Percentiles rank a stretch among this genome's conserved stretches.
Evolutionary conservation across 37 sponge, comb jelly and placozoan species (phyloP).

Genomic region (Tethya wilhelma): DNA sequence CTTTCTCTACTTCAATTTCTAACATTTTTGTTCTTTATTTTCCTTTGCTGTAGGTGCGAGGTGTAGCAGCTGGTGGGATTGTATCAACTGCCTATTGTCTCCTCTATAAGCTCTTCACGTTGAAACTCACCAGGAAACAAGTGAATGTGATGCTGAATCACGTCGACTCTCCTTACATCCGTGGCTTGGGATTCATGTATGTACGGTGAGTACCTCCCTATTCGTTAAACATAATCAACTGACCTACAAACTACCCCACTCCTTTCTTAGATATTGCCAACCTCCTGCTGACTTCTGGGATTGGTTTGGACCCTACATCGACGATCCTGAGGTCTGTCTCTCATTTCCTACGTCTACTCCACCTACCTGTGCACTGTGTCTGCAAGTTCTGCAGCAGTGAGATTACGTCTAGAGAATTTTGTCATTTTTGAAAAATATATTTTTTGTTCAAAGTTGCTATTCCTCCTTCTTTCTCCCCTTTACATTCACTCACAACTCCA

Average conservation of each 20-base stretch:
- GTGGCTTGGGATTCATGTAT: constrained; percentile 96
- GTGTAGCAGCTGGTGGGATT: constrained; percentile 98
- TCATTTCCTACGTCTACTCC: constrained; percentile 1
- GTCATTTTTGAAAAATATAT: too few species aligned
- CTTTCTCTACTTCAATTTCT: neutral
- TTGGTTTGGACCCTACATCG: constrained; percentile 96
- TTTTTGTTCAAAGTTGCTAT: too few species aligned
- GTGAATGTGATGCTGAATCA: constrained; percentile 93
- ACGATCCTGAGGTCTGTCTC: constrained; percentile 92
- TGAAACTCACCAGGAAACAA: constrained; percentile 97
- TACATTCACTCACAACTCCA: neutral
- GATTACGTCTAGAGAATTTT: neutral
- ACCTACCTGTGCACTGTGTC: neutral
- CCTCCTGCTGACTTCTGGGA: constrained; percentile 93
- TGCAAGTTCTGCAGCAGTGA: constrained; percentile 36
- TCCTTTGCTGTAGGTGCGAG: constrained; percentile 84
- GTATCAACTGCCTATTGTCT: constrained; percentile 96
- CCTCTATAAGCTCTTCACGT: constrained; percentile 96
- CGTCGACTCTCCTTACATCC: constrained; percentile 89
- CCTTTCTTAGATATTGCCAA: constrained; percentile 87
- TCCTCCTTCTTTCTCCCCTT: neutral
- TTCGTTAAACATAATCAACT: neutral
- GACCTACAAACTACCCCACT: neutral
- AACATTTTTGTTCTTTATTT: neutral
- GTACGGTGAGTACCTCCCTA: constrained; percentile 75